phyloP scores from a whole-genome alignment of 2,888 invertebrate genomes.

The Plebejus argus region DNA sequence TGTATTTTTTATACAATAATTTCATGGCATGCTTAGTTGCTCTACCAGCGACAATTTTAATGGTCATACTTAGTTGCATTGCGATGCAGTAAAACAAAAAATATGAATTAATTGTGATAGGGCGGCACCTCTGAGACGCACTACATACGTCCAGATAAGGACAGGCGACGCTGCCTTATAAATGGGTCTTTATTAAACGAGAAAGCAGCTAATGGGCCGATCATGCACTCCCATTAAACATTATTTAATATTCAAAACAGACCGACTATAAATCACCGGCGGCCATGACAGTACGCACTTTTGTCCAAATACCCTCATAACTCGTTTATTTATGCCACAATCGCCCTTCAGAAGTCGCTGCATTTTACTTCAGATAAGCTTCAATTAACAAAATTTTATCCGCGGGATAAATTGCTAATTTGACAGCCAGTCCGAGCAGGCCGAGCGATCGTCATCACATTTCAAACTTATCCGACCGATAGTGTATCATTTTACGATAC shows the following conservation, averaged over 20 bases:
- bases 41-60: slow-evolving; percentile 19
- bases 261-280: slow-evolving; percentile 77
- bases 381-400: slow-evolving; percentile 19
- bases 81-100: slow-evolving; percentile 63
- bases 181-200: slow-evolving; percentile 81
- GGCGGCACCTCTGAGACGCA: slow-evolving; percentile 78
- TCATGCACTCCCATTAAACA: slow-evolving; percentile 81
- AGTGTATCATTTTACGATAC: neutral
- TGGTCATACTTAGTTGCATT: slow-evolving; percentile 35
- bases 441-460: neutral
- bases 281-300: slow-evolving; percentile 77
- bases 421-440: neutral
- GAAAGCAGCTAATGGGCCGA: slow-evolving; percentile 81
- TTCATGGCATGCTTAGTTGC: neutral
- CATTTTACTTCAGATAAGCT: slow-evolving; percentile 30
- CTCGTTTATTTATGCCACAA: slow-evolving; percentile 55
- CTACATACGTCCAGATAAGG: slow-evolving; percentile 79
- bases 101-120: slow-evolving; percentile 78
- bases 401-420: slow-evolving; percentile 6
- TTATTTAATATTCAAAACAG: slow-evolving; percentile 81
- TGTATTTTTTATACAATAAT: neutral
- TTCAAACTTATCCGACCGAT: neutral
- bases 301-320: slow-evolving; percentile 58
- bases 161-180: slow-evolving; percentile 78
- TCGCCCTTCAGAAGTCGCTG: slow-evolving; percentile 37